These are phyloP conservation scores for Encarsia formosa DNA, from an alignment of 2,888 invertebrate genomes.

Conservation along the genomic window DNA sequence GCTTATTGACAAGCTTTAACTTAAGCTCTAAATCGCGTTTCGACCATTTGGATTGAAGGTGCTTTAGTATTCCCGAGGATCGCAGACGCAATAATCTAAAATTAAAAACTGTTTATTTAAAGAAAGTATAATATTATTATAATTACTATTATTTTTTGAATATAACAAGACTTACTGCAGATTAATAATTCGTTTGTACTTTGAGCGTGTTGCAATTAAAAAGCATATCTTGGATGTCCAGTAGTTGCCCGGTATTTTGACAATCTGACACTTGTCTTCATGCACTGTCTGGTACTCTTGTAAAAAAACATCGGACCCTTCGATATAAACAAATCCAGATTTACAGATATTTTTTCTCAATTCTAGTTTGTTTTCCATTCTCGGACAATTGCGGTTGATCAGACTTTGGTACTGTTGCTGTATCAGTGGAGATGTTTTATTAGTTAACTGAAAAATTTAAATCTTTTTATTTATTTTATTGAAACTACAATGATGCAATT, in stretches of 20 bases:
- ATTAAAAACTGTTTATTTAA: background rate
- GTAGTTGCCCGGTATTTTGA: conserved; percentile 30
- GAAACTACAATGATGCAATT: too few species aligned
- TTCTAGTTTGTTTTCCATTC: conserved; percentile 40
- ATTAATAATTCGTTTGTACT: conserved; percentile 37
- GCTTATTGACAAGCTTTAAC: conserved; percentile 8
- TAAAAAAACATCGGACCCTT: conserved; percentile 44
- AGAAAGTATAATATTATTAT: background rate
- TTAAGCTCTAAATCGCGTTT: conserved; percentile 10
- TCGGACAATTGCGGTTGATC: conserved; percentile 47
- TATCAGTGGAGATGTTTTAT: too few species aligned
- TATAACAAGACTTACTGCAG: conserved; percentile 44
- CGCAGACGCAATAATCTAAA: conserved; percentile 45
- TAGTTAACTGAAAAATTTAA: too few species aligned
- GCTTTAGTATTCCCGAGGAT: conserved; percentile 46
- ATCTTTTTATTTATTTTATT: too few species aligned
- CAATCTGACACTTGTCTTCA: conserved; percentile 31
- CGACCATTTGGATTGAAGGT: conserved; percentile 47
- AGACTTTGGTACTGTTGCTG: conserved; percentile 45
- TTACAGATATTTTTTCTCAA: conserved; percentile 45
- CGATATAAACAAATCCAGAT: conserved; percentile 45
- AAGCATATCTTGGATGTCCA: conserved; percentile 33
- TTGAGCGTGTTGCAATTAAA: conserved; percentile 35
- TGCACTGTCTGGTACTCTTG: conserved; percentile 31
- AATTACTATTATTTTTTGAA: too few species aligned